Base-by-base conservation (phyloP, 1,140 invertebrate genomes). In the Amyelois transitella region DNA sequence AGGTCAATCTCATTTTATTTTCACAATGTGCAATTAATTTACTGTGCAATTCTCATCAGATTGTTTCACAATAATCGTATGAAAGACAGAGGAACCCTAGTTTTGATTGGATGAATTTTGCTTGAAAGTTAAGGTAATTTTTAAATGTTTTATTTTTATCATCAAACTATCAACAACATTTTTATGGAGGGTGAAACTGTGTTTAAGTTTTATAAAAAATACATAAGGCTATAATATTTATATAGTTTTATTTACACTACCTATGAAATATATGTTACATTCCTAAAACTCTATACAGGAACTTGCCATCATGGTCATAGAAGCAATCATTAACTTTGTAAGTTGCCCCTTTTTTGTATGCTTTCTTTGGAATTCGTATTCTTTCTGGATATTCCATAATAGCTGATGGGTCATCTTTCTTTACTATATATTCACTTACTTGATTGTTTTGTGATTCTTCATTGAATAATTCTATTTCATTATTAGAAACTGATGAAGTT, bases 291-390 rank as follows among this genome's bases (percentile, higher is more conserved):
- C 93, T 87, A 69, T 94, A 95, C 14, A 95, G 89, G 89, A 95
- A 94, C 77, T 89, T 86, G 0, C 94, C 94, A 89, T 94, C 93
- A 74, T 91, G 88, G 78, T 94, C 93, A 77, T 95, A 95, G 81
- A 92, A 95, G 64, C 92, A 93, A 85, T 95, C 94, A 62, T 92
- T 90, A 1, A 95, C 88, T 75, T 92, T 92, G 69, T 94, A 94
- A 12, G 91, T 93, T 22, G 89, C 90, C 18, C 91, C 92, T 66
- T 80, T 77, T 60, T 90, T 91, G 17, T 84, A 90, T 10, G 90
- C 79, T 51, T 90, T 88, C 53, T 90, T 90, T 5, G 93, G 92
- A 52, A 94, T 94, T 55, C 88, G 90, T 60, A 94, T 94, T 62
- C 77, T 85, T 53, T 91, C 88, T 56, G 91, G 89, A 76, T 93